Base-by-base conservation (phyloP, 1,140 invertebrate species). In the Alviniconcha marisindica region DNA sequence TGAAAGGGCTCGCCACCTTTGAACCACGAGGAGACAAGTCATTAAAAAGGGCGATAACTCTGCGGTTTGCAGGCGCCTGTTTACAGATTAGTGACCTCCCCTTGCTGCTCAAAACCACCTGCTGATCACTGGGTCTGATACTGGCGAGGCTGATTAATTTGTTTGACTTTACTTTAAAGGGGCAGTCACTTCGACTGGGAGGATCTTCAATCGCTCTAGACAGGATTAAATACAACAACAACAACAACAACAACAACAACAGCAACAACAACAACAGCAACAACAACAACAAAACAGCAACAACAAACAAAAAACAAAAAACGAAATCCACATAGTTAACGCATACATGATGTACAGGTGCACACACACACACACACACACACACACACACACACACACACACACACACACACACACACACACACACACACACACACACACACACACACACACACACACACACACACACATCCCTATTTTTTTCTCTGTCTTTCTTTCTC, bases 371-470 rank as follows among this genome's bases (percentile, higher is more conserved):
- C 31, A 36, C 24, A 4, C 7, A 71, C 38, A 15, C 66, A 71
- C 31, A 38, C 31, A 38, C 31, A 38, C 31, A 2, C 38, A 15
- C 38, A 38, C 31, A 38, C 31, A 71, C 66, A 38, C 66, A 71
- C 66, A 38, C 66, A 71, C 66, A 38, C 12, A 71, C 66, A 38
- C 66, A 71, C 12, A 36, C 66, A 71, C 66, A 36, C 66, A 71
- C 66, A 36, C 66, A 71, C 66, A 36, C 66, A 71, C 66, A 36
- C 66, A 71, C 66, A 36, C 66, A 71, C 66, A 36, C 66, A 71
- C 56, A n/a, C 56, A 60, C 56, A 60, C 36, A 71, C 31, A 36
- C 36, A 38, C 66, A 28, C 31, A 71, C 31, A 28, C 31, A 71
- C 31, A 15, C 38, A 38, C 38, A 28, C 31, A 71, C 31, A 71